Base-by-base conservation (phyloP, 2,113 vertebrate genomes). In the Myanophis thanlyinensis region DNA sequence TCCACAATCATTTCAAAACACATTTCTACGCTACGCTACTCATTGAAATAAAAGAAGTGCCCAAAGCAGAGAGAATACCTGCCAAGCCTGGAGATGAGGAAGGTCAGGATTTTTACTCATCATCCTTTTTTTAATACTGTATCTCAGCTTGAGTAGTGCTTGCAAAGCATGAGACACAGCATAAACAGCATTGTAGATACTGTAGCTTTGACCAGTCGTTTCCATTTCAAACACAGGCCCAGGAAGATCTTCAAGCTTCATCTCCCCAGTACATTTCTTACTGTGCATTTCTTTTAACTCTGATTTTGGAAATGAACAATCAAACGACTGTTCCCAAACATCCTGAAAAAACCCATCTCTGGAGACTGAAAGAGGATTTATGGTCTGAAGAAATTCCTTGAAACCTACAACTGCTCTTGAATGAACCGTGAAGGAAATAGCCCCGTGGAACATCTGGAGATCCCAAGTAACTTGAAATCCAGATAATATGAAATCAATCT, bases 121-220 rank as follows among this genome's bases (percentile, higher is more conserved):
- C 4, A 5, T 18, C 0, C 0, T 8, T 56, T 27, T 25, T 56
- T 25, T 56, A 7, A 8, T 23, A 3, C 0, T 25, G 4, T 7
- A 56, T 7, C 54, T 27, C 25, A 9, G 8, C 30, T 11, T n/a
- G 10, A n/a, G 27, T 13, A n/a, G 1, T 0, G 10, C 11, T 12
- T 30, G 59, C 59, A 62, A 40, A 35, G 67, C 13, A 73, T 73
- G n/a, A 6, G 67, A n/a, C 67, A 73, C 67, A 35, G 30, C 67
- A 73, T 73, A 40, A 20, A 73, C n/a, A 35, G 67, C 67, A 18
- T 40, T 73, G 67, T 40, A 73, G n/a, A 73, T 18, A 20, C 5
- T 73, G 67, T 73, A 73, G 13, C 67, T 73, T 18, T 73, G 67
- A 1, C 67, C n/a, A 18, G 5, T 73, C n/a, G 40, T 73, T 35